Conservation (phyloP, 1,140 invertebrate species). For the Adelges cooleyi region DNA sequence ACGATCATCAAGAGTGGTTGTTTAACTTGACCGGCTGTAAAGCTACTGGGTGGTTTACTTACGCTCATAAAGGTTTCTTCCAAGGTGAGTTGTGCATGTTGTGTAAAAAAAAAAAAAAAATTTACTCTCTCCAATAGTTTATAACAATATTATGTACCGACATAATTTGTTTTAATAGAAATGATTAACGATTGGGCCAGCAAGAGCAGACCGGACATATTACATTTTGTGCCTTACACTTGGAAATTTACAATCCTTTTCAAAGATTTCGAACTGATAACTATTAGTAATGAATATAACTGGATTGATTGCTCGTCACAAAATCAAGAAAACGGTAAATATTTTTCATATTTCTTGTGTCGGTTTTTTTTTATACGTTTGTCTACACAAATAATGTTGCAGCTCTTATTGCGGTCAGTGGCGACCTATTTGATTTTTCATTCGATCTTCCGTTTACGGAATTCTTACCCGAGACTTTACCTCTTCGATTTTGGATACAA, state of each 20-base stretch:
- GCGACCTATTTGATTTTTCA: conserved; percentile 82
- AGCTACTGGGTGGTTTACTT: conserved; percentile 81
- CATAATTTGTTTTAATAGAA: conserved; percentile 43
- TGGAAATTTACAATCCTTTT: conserved; percentile 84
- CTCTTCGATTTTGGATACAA: conserved; percentile 84
- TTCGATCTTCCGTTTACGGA: conserved; percentile 87
- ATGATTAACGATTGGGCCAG: conserved; percentile 93
- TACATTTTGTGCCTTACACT: conserved; percentile 93
- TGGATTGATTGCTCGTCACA: conserved; percentile 97
- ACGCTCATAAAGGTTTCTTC: conserved; percentile 90
- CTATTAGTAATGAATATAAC: conserved; percentile 92
- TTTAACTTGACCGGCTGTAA: conserved; percentile 85
- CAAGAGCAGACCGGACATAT: conserved; percentile 77
- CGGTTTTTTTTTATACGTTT: not conserved
- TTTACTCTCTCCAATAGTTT: not conserved
- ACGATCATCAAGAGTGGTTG: conserved; percentile 87
- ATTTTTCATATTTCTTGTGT: not conserved
- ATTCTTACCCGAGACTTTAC: conserved; percentile 76
- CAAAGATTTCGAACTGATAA: conserved; percentile 92
- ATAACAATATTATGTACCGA: not conserved
- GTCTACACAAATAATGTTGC: not conserved
- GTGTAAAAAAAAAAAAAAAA: not conserved
- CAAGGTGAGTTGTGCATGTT: conserved; percentile 62
- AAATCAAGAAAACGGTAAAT: conserved; percentile 74
- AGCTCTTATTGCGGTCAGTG: conserved; percentile 84